Conservation (phyloP, 2,888 invertebrate genomes). For the Polylopha cassiicola region DNA sequence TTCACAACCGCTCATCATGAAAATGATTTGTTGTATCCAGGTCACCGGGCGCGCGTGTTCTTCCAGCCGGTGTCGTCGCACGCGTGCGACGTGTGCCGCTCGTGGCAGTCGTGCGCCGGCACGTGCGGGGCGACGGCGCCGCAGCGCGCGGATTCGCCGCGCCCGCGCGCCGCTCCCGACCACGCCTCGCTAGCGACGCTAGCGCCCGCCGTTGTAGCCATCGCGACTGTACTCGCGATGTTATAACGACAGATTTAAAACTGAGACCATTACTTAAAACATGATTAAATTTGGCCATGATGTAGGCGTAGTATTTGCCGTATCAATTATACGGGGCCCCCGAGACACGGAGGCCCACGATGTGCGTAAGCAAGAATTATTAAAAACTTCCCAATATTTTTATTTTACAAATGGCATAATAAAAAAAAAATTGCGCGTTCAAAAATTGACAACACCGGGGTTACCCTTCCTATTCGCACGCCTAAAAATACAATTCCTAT, state of each 20-base stretch:
- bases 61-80: conserved; percentile 83
- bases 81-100: conserved; percentile 90
- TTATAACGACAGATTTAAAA: not conserved
- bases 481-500: no score
- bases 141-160: conserved; percentile 32
- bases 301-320: no score
- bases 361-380: no score
- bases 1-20: not conserved
- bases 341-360: no score
- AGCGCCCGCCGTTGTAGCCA: conserved; percentile 13
- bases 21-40: conserved; percentile 56
- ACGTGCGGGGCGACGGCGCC: conserved; percentile 55
- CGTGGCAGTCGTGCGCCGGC: conserved; percentile 59
- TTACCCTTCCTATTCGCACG: no score
- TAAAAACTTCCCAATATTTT: no score
- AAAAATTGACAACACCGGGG: no score
- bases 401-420: no score
- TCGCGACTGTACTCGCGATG: conserved; percentile 10
- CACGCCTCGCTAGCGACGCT: conserved; percentile 14
- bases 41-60: conserved; percentile 89
- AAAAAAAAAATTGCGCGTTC: no score
- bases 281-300: no score
- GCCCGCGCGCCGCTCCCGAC: conserved; percentile 25
- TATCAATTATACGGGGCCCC: no score
- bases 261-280: no score